A percentile compares a stretch with the other conserved stretches of the same genome.
Conservation (phyloP, 2,113 vertebrate species). For the Oreochromis spilurus region DNA sequence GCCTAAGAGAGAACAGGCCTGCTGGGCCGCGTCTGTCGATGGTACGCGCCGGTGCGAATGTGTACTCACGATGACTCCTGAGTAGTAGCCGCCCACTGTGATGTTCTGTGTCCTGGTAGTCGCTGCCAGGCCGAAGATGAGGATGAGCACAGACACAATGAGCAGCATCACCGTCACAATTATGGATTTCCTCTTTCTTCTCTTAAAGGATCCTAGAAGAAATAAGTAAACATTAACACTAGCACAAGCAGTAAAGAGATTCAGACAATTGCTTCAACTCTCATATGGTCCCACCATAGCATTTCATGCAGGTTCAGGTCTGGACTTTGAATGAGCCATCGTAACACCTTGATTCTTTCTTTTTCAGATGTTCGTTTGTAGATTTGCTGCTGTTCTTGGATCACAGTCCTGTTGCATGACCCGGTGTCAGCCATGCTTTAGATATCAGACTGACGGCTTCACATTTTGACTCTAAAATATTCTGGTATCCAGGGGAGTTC, state of each 20-base stretch:
- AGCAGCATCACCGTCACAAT: constrained; percentile 90
- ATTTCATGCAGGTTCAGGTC: neutral
- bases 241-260: neutral
- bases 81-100: constrained; percentile 97
- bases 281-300: neutral
- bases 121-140: constrained; percentile 92
- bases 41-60: neutral
- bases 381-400: neutral
- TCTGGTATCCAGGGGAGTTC: accelerated
- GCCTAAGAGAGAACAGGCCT: neutral
- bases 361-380: neutral
- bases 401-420: neutral
- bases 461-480: neutral
- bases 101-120: constrained; percentile 97
- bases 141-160: constrained; percentile 91
- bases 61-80: constrained; percentile 94
- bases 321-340: accelerated
- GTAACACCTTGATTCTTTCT: neutral
- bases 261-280: neutral
- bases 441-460: neutral
- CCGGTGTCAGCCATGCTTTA: neutral
- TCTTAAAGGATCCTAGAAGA: constrained; percentile 86
- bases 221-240: neutral
- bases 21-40: neutral
- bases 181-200: constrained; percentile 94